Base-by-base conservation (phyloP, 2,888 invertebrate genomes). In the Cylindroiulus punctatus region DNA sequence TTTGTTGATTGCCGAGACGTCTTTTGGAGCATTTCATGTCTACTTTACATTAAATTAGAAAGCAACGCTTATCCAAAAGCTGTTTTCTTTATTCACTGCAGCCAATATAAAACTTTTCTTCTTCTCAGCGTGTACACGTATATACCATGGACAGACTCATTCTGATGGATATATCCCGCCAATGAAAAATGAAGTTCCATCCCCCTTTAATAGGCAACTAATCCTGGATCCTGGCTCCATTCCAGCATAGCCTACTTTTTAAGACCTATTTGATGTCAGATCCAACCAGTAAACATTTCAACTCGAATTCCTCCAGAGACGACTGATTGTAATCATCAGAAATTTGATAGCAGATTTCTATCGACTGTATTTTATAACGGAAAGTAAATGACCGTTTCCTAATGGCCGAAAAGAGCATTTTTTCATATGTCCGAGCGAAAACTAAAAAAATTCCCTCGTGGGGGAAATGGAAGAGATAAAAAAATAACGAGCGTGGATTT, bases 281-380 rank as follows among this genome's bases (percentile, higher is more conserved):
- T 82, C 83, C 83, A 42, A 82, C 83, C 83, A 82, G 83, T 82
- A 82, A 82, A 82, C 83, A 82, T 82, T 82, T 82, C 83, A 82
- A 82, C 83, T 82, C 22, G 40, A n/a, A 36, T 82, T 82, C 83
- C 83, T 82, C 83, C 22, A 42, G 83, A 82, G 83, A 82, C 83
- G 83, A 42, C 40, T 22, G 83, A 82, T 82, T 82, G 83, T 42
- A 82, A 82, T 82, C 83, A 82, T 82, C 42, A 22, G 83, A 82
- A 82, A 82, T 82, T 82, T 82, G 83, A 82, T 82, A 82, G 83
- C 83, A 42, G 83, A 82, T 82, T 82, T 82, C 83, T 82, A 82
- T 82, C 83, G 83, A 82, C 83, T 82, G 40, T 32, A 82, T 82
- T 42, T 82, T 82, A 42, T 32, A 82, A 82, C 83, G 36, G 83